Base-by-base conservation (phyloP, 2,888 invertebrate genomes). In the Philonicus albiceps region DNA sequence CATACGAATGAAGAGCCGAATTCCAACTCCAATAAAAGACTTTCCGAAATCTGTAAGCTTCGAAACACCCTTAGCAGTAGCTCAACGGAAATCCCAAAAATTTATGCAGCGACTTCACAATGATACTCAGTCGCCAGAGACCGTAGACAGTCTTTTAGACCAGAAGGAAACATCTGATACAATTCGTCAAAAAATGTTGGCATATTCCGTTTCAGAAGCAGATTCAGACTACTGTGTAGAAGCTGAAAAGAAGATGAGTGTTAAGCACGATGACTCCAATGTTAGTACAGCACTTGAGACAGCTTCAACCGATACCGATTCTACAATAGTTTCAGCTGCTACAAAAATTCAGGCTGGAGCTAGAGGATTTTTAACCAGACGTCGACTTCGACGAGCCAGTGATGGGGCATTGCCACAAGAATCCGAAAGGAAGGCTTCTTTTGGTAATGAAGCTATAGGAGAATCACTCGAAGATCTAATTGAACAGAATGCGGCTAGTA, bases 271-370 rank as follows among this genome's bases (percentile, higher is more conserved):
- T 87, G 91, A 92, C 86, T 90, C 90, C 43, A 90, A 91, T 76
- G 89, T 92, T 30, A 90, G 90, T 72, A 92, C 92, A 2, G 91
- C 91, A 0, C 88, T 92, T 85, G 90, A 90, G 7, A 88, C 89
- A 73, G 90, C 91, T 19, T 92, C 92, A 5, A 90, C 91, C 2
- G 92, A 92, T 88, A 91, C 92, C 0, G 92, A 92, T 88, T 91
- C 92, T 0, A 91, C 92, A 0, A 91, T 91, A 87, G 89, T 91
- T 2, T 92, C 91, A 6, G 91, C 91, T 1, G 91, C 90, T 16
- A 91, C 91, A 0, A 92, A 91, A 88, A 91, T 92, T 30, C 91
- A 92, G 88, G 91, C 91, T 3, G 91, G 90, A 27, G 91, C 91
- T 0, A 88, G 91, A 11, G 91, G 91, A 1, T 91, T 91, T 86